Base-by-base conservation (phyloP, 2,113 vertebrate species). In the Phocoena phocoena region DNA sequence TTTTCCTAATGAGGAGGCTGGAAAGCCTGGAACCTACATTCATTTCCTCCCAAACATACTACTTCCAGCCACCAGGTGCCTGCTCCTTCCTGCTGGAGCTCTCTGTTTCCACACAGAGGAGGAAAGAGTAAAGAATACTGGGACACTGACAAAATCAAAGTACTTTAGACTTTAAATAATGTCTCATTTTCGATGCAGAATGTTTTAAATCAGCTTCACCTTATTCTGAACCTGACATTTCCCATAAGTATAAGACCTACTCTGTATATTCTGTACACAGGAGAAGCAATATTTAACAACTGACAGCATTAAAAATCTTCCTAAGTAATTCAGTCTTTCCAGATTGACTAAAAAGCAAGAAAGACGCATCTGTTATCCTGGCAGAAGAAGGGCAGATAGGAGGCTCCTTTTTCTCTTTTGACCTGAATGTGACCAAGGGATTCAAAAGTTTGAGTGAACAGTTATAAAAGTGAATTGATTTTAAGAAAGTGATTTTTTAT, bases 281-380 rank as follows among this genome's bases (percentile, higher is more conserved):
- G 93, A 95, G 95, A 95, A 2, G 8, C n/a, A 44, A 90, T 90
- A 86, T 83, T 98, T 38, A 36, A 91, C 92, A 92, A 95, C 76
- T 82, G 95, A 97, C 89, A 88, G 41, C 1, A 58, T 88, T 97
- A 23, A 65, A 91, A 88, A 84, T 82, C 68, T 89, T 83, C 87
- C 84, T 98, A 97, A 97, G 98, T 97, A 97, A 98, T 98, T 98
- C 79, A 95, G 90, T 18, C 67, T 86, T 96, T 98, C 91, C 93
- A 87, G 88, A 85, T 58, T 68, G 90, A 96, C 96, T 60, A 93
- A 44, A 84, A 85, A 96, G 88, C 3, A 15, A 68, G 95, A 97
- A 98, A 97, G 62, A 97, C 93, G 53, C 53, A 23, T 85, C 95
- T 76, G 76, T 77, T 90, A 77, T 88, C 79, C 90, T 12, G 21